Percentiles rank a stretch among this genome's conserved stretches.
Evolutionary conservation across 2,797 vertebrate species (phyloP).

Genomic region (Takifugu ocellatus): DNA sequence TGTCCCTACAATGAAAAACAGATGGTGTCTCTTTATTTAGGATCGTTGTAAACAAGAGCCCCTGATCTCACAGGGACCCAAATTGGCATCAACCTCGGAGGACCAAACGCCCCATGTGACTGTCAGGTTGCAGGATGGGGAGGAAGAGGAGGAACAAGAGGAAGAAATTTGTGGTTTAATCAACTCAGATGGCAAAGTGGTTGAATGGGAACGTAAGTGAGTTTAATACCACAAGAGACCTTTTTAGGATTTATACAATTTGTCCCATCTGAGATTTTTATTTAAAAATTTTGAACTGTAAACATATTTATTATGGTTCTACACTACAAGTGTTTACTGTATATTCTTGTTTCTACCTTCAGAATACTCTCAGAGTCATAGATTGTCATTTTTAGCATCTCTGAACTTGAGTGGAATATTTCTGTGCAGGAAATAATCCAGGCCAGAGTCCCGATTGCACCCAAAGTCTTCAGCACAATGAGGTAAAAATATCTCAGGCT

Average conservation of each 20-base stretch:
- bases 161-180: slow-evolving; percentile 59
- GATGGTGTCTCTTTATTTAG: slow-evolving; percentile 34
- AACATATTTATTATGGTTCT: no score
- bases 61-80: slow-evolving; percentile 14
- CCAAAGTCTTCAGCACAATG: slow-evolving; percentile 27
- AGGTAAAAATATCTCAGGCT: slow-evolving; percentile 41
- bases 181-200: slow-evolving; percentile 63
- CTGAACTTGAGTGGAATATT: no score
- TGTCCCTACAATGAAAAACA: not conserved
- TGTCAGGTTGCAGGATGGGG: slow-evolving; percentile 52
- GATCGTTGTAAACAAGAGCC: slow-evolving; percentile 21
- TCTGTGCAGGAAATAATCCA: slow-evolving; percentile 41
- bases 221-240: no score
- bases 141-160: slow-evolving; percentile 26
- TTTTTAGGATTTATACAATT: no score
- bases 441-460: slow-evolving; percentile 37
- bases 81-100: slow-evolving; percentile 34
- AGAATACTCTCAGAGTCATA: no score
- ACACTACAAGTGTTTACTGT: no score
- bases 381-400: no score
- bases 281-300: no score
- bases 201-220: slow-evolving; percentile 62
- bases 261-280: no score
- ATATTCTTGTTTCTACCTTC: no score
- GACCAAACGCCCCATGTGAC: slow-evolving; percentile 54